Conservation (phyloP, 2,797 vertebrate species). For the Selene dorsalis region DNA sequence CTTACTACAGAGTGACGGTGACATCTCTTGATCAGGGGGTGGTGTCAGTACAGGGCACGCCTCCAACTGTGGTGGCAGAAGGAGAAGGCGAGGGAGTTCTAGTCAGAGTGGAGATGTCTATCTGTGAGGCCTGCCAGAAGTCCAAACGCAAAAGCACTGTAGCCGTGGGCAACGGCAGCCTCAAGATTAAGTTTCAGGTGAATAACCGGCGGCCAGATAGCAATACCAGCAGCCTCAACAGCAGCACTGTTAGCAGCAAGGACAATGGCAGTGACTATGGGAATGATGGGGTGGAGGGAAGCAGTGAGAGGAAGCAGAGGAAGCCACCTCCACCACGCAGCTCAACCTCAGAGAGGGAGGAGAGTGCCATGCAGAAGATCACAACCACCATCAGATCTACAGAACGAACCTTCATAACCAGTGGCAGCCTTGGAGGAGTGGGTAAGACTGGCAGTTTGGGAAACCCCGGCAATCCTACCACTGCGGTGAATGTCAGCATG, state of each 20-base stretch:
- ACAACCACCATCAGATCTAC: conserved; percentile 86
- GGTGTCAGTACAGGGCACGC: conserved; percentile 87
- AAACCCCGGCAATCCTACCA: conserved; percentile 67
- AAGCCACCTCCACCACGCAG: conserved; percentile 71
- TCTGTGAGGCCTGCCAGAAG: conserved; percentile 92
- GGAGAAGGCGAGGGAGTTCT: conserved; percentile 89
- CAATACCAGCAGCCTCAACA: conserved; percentile 61
- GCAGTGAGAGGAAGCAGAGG: conserved; percentile 69
- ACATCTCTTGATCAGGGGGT: conserved; percentile 91
- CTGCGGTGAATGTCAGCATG: conserved; percentile 64
- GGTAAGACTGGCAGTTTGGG: conserved; percentile 65
- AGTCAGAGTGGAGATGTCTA: conserved; percentile 90
- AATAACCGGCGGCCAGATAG: conserved; percentile 64
- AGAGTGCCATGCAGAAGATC: conserved; percentile 79
- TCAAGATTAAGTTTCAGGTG: conserved; percentile 88
- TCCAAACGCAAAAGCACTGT: conserved; percentile 92
- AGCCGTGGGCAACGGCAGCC: conserved; percentile 87
- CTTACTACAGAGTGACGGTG: conserved; percentile 86
- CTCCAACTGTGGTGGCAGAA: conserved; percentile 85
- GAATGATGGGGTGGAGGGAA: conserved; percentile 71
- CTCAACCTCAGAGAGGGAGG: conserved; percentile 82
- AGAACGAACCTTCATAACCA: conserved; percentile 81
- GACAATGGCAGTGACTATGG: conserved; percentile 74
- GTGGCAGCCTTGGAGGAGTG: conserved; percentile 77
- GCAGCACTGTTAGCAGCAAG: conserved; percentile 50